Conservation (phyloP, 1,140 invertebrate species). For the Heliconius congener region DNA sequence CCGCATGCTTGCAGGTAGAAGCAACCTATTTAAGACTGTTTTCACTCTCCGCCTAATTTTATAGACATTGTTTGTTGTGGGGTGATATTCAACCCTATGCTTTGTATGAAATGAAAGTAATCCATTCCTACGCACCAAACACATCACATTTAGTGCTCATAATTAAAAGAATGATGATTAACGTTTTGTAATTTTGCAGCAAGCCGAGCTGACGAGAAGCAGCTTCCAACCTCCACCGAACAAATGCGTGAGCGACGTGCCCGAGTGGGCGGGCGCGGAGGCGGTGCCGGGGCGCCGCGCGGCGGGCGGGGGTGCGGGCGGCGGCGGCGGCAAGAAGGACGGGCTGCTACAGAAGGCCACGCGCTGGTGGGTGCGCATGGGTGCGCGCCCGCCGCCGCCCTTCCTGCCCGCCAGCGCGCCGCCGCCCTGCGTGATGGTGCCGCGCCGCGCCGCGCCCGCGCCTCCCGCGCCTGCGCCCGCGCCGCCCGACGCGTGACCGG, state of each 20-base stretch:
- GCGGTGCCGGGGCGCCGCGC: constrained; percentile 39
- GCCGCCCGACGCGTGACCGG: constrained; percentile 51
- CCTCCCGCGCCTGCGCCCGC: constrained; percentile 56
- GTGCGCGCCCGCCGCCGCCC: constrained; percentile 61
- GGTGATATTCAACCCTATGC: no score
- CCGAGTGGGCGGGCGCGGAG: constrained; percentile 72
- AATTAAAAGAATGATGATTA: neutral
- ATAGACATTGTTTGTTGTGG: no score
- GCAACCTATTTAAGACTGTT: no score
- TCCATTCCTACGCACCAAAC: no score
- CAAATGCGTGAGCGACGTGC: constrained; percentile 81
- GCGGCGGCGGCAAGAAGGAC: constrained; percentile 67
- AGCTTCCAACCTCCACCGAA: constrained; percentile 80
- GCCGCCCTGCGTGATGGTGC: constrained; percentile 75
- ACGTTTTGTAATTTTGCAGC: constrained; percentile 55
- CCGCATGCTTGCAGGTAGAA: no score
- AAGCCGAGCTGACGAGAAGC: constrained; percentile 81
- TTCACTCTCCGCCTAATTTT: no score
- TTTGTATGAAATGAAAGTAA: no score
- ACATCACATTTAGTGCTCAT: neutral
- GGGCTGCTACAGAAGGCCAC: constrained; percentile 77
- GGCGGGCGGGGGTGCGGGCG: constrained; percentile 44
- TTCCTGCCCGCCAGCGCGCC: constrained; percentile 49
- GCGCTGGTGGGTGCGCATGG: constrained; percentile 74
- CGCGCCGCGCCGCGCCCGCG: constrained; percentile 64